A percentile compares a stretch with the other conserved stretches of the same genome.
Conservation (phyloP, 2,113 vertebrate species). For the Leptobrachium leishanense region DNA sequence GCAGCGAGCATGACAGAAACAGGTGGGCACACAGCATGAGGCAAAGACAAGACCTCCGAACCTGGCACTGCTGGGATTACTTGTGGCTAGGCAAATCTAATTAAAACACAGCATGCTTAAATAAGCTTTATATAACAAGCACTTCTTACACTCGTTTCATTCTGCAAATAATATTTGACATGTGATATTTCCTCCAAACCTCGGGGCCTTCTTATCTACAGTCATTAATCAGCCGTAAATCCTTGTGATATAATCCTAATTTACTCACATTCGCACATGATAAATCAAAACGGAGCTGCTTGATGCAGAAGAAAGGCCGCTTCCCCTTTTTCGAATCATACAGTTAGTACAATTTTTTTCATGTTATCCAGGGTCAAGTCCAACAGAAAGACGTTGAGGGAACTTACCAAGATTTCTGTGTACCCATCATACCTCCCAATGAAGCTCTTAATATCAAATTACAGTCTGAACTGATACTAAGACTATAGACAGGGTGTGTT, state of each 20-base stretch:
- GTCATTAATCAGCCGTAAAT: background rate
- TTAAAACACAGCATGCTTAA: constrained; percentile 60
- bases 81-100: constrained; percentile 61
- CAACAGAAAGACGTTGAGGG: too few relatives aligned
- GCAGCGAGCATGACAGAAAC: constrained; percentile 56
- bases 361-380: too few relatives aligned
- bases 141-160: constrained; percentile 19
- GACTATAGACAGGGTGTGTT: too few relatives aligned
- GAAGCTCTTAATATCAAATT: too few relatives aligned
- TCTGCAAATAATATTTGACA: constrained; percentile 33
- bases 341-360: too few relatives aligned
- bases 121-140: constrained; percentile 54
- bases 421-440: too few relatives aligned
- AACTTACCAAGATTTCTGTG: too few relatives aligned
- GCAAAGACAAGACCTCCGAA: constrained; percentile 45
- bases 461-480: too few relatives aligned
- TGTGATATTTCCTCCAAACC: constrained; percentile 1
- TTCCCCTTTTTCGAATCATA: too few relatives aligned
- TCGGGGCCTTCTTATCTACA: background rate
- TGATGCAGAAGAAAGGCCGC: too few relatives aligned
- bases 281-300: too few relatives aligned
- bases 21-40: constrained; percentile 63
- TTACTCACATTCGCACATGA: too few relatives aligned
- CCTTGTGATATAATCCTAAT: background rate
- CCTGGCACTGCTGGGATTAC: constrained; percentile 55